These are phyloP conservation scores for Hippoglossus stenolepis DNA, from an alignment of 2,113 vertebrate genomes.

Conservation along the genomic window DNA sequence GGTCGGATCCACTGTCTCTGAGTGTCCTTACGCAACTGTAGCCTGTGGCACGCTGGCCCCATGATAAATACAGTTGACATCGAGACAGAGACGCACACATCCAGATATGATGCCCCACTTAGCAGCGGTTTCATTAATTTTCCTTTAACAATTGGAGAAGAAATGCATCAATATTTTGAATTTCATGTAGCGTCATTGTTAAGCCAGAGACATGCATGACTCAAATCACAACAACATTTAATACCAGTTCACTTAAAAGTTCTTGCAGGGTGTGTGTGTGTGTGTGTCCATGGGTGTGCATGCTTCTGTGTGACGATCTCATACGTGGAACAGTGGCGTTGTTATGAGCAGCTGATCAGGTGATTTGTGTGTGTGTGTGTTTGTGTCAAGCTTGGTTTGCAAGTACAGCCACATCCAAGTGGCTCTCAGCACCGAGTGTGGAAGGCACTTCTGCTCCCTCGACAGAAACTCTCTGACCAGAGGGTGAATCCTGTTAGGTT, in stretches of 20 bases:
- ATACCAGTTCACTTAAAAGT: background rate
- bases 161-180: too few species aligned
- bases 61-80: conserved; percentile 44
- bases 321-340: conserved; percentile 19
- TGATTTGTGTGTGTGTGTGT: conserved; percentile 17
- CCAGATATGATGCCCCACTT: background rate
- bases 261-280: conserved; percentile 8
- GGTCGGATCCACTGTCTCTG: conserved; percentile 33
- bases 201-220: background rate
- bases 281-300: background rate
- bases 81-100: conserved; percentile 17
- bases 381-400: conserved; percentile 2
- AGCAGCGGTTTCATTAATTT: background rate
- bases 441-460: background rate
- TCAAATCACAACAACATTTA: background rate
- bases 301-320: background rate
- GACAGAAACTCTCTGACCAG: background rate
- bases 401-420: background rate
- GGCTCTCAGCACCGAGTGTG: background rate
- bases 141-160: background rate
- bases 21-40: conserved; percentile 54
- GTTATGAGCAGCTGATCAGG: conserved; percentile 34
- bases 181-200: too few species aligned
- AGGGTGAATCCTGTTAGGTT: too few species aligned
- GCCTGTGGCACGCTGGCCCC: conserved; percentile 39